phyloP scores from a whole-genome alignment of 2,888 invertebrate genomes.

The Sepioteuthis lessoniana region DNA sequence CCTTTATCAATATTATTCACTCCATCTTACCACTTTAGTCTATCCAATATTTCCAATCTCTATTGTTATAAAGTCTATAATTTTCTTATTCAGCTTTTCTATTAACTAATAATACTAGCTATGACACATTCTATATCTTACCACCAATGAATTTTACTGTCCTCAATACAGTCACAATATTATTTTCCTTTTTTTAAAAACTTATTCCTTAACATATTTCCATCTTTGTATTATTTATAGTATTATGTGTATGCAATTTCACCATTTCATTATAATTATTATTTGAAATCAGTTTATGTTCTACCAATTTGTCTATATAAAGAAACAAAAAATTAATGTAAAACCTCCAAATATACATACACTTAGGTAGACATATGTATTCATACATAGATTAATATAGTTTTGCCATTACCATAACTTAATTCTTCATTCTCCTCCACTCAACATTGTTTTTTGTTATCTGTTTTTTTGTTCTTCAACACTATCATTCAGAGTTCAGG shows the following conservation, averaged over 20 bases:
- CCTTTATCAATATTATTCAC: neutral
- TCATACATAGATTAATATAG: neutral
- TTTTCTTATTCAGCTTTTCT: neutral
- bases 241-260: neutral
- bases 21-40: too few relatives aligned
- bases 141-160: neutral
- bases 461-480: neutral
- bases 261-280: neutral
- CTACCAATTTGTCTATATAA: neutral
- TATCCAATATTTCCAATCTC: neutral
- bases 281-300: neutral
- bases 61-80: neutral
- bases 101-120: neutral
- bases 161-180: neutral
- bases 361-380: neutral
- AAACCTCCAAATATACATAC: neutral
- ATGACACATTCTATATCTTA: neutral
- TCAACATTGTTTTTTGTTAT: neutral
- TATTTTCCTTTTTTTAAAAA: neutral
- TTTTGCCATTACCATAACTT: neutral
- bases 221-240: neutral
- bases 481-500: neutral
- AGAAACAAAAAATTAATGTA: neutral
- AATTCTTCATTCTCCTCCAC: neutral
- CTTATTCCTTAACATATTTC: neutral